Evolutionary conservation across 1,140 invertebrate species (phyloP).

Genomic region (Callitettix versicolor): DNA sequence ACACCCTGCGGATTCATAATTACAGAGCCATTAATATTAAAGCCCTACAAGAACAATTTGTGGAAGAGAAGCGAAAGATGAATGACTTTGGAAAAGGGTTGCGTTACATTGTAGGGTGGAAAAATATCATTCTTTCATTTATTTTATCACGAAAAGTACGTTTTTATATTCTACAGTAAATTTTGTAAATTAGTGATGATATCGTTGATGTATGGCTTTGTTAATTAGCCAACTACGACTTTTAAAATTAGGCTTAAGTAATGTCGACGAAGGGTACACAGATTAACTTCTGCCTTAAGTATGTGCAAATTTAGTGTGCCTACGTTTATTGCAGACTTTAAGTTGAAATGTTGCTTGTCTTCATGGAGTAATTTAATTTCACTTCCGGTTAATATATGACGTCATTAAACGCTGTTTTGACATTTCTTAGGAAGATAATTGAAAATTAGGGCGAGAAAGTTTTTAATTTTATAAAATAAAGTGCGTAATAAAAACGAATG

Average conservation of each 20-base stretch:
- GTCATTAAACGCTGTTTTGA: too few species aligned
- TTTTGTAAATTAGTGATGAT: constrained; percentile 3
- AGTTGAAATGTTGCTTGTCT: constrained; percentile 7
- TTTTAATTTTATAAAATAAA: too few species aligned
- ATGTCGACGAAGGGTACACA: neutral
- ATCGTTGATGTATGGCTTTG: constrained; percentile 9
- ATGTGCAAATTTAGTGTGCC: constrained; percentile 12
- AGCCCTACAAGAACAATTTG: neutral
- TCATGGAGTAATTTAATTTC: neutral
- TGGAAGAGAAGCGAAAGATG: neutral
- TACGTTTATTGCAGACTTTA: neutral
- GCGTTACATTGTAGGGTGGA: neutral
- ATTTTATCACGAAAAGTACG: neutral
- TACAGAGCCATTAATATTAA: constrained; percentile 10
- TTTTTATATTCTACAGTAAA: constrained; percentile 2
- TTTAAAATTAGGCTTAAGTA: constrained; percentile 9
- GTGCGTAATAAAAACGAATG: too few species aligned
- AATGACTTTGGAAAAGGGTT: neutral
- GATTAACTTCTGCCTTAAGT: constrained; percentile 1
- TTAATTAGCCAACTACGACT: constrained; percentile 4
- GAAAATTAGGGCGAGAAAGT: too few species aligned
- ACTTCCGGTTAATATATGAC: neutral
- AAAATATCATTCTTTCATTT: neutral
- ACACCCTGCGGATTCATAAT: constrained; percentile 13
- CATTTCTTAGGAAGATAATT: too few species aligned